These are phyloP conservation scores for Danio choprae DNA, from an alignment of 2,797 vertebrate species.

Conservation along the genomic window DNA sequence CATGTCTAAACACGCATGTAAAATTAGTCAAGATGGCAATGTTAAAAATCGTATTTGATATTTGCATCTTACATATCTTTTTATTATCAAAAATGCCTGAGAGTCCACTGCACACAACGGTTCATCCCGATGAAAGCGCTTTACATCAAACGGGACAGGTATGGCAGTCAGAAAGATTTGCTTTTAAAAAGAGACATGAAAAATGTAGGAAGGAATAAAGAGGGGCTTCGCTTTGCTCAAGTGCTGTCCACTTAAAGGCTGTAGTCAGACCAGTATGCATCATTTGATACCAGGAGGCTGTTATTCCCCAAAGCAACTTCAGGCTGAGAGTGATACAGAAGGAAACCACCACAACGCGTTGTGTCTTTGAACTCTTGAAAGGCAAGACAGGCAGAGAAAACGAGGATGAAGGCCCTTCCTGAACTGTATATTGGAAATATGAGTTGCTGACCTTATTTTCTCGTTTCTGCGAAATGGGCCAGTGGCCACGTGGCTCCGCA, in stretches of 20 bases:
- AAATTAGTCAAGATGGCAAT: neutral
- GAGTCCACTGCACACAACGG: neutral
- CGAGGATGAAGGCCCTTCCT: conserved; percentile 41
- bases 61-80: neutral
- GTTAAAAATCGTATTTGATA: neutral
- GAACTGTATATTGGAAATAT: conserved; percentile 46
- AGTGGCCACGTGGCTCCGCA: conserved; percentile 15
- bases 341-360: conserved; percentile 54
- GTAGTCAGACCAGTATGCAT: conserved; percentile 47
- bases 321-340: conserved; percentile 57
- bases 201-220: conserved; percentile 24
- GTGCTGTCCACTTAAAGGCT: conserved; percentile 39
- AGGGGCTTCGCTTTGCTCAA: conserved; percentile 9
- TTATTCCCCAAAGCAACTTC: conserved; percentile 56
- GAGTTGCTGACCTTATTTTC: conserved; percentile 56
- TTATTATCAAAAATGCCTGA: neutral
- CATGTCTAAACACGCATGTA: neutral
- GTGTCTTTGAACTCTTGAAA: conserved; percentile 40
- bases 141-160: conserved; percentile 5
- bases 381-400: conserved; percentile 4
- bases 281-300: conserved; percentile 52
- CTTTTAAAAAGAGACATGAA: conserved; percentile 40
- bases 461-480: conserved; percentile 38
- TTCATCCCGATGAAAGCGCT: conserved; percentile 4
- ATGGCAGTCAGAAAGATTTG: conserved; percentile 28